Evolutionary conservation across 1,140 invertebrate genomes (phyloP).

Genomic region (Olivierus martensii): DNA sequence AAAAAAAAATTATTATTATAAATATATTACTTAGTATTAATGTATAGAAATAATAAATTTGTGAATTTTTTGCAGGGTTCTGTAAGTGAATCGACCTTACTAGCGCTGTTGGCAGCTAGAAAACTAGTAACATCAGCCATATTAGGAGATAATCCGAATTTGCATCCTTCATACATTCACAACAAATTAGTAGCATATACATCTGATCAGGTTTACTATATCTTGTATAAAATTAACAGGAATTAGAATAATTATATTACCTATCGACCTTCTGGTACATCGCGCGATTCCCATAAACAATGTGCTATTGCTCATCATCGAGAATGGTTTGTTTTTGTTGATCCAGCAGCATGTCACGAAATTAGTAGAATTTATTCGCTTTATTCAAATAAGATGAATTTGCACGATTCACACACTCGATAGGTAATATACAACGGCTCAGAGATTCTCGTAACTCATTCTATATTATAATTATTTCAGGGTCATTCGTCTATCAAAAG

Average conservation of each 20-base stretch:
- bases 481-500: slow-evolving; percentile 39
- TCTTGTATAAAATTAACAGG: neutral
- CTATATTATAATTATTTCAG: slow-evolving; percentile 38
- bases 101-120: slow-evolving; percentile 76
- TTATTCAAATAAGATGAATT: slow-evolving; percentile 38
- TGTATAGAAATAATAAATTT: too few relatives aligned
- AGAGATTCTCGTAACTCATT: too few relatives aligned
- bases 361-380: slow-evolving; percentile 38
- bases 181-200: slow-evolving; percentile 13
- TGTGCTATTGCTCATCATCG: too few relatives aligned
- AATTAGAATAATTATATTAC: too few relatives aligned
- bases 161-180: neutral
- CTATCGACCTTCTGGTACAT: too few relatives aligned
- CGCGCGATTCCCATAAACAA: too few relatives aligned
- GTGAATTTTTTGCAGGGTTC: slow-evolving; percentile 53
- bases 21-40: neutral
- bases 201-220: neutral
- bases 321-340: too few relatives aligned
- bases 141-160: neutral
- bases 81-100: slow-evolving; percentile 90
- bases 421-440: slow-evolving; percentile 33
- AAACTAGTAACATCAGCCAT: neutral
- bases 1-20: neutral
- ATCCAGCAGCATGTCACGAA: too few relatives aligned
- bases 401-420: slow-evolving; percentile 37